These are phyloP conservation scores for Miopithecus talapoin DNA, from an alignment of 2,797 vertebrate species.

Conservation along the genomic window DNA sequence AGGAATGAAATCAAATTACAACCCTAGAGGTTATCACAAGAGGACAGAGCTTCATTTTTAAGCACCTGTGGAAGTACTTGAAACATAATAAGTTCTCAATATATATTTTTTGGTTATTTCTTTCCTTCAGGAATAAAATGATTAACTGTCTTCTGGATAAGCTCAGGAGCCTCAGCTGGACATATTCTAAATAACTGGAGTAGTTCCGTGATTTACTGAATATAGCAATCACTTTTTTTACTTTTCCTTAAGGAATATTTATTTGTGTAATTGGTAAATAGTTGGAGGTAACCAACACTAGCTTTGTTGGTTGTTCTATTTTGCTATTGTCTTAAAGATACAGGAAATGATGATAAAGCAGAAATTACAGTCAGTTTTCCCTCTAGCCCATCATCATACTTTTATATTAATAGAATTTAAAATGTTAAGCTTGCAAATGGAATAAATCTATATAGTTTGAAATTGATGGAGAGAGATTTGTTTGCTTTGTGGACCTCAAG, in stretches of 20 bases:
- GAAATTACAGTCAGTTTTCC: background rate
- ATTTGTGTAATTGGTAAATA: background rate
- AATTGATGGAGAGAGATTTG: background rate
- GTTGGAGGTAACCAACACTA: background rate
- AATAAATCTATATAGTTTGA: background rate
- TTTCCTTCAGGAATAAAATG: background rate
- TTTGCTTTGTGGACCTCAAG: background rate
- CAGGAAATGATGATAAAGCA: background rate
- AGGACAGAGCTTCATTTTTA: background rate
- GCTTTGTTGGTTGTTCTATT: background rate
- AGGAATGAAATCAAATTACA: background rate
- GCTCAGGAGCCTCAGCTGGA: background rate
- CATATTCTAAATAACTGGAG: background rate
- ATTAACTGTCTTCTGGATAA: background rate
- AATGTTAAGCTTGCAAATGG: background rate
- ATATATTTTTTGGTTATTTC: background rate
- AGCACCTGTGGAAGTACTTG: background rate
- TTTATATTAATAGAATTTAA: background rate
- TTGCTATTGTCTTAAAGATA: background rate
- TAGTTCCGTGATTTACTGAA: background rate
- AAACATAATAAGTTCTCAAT: background rate
- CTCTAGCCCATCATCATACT: background rate
- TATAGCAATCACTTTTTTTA: background rate
- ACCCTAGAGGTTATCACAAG: background rate
- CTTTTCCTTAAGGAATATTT: background rate